These are phyloP conservation scores for Andricus quercusramuli DNA, from an alignment of 2,888 invertebrate species.

Conservation along the genomic window DNA sequence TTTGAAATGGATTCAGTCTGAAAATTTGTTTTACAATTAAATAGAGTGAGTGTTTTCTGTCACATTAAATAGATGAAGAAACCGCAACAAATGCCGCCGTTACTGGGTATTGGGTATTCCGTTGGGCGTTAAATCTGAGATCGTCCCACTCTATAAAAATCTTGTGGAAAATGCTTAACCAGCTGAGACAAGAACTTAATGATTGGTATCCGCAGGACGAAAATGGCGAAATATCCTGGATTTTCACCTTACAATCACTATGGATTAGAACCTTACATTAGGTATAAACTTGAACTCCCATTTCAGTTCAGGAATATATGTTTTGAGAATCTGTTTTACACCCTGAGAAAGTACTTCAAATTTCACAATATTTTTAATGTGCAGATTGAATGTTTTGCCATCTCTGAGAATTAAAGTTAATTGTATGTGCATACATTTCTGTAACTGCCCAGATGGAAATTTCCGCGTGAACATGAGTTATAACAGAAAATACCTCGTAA, in stretches of 20 bases:
- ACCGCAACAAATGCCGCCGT: slow-evolving; percentile 56
- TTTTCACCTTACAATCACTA: neutral
- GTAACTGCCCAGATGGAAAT: too few relatives aligned
- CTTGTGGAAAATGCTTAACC: slow-evolving; percentile 68
- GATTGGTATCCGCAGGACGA: slow-evolving; percentile 16
- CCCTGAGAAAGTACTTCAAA: neutral
- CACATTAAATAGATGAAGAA: slow-evolving; percentile 69
- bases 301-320: neutral
- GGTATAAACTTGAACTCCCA: neutral
- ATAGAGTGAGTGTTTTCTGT: neutral
- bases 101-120: slow-evolving; percentile 60
- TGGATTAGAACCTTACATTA: neutral
- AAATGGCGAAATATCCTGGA: neutral
- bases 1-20: too few relatives aligned
- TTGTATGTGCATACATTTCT: too few relatives aligned
- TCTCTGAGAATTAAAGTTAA: neutral
- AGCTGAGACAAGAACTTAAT: slow-evolving; percentile 31
- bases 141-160: slow-evolving; percentile 67
- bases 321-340: neutral
- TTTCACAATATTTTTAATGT: neutral
- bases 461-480: too few relatives aligned
- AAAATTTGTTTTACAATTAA: neutral
- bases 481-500: too few relatives aligned
- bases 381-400: neutral
- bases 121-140: slow-evolving; percentile 57